phyloP scores from a whole-genome alignment of 2,888 invertebrate species.

The Synanthedon tipuliformis region DNA sequence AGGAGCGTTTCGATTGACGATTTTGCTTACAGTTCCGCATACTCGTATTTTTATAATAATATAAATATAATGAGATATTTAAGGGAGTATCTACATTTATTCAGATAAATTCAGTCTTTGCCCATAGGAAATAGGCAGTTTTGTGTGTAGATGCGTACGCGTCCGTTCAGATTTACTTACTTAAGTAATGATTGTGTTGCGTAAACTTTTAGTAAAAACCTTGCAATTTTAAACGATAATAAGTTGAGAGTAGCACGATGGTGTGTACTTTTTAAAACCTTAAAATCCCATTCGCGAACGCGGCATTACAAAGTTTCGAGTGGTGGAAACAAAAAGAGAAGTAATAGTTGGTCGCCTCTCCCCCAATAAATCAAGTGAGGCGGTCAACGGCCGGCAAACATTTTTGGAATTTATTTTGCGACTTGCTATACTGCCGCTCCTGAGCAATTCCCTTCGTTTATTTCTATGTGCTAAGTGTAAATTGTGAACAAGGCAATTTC shows the following conservation, averaged over 20 bases:
- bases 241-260: background rate
- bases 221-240: too few species aligned
- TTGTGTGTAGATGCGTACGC: too few species aligned
- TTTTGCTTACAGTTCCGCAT: too few species aligned
- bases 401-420: slow-evolving; percentile 58
- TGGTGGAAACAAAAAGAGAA: slow-evolving; percentile 44
- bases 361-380: slow-evolving; percentile 58
- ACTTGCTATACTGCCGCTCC: slow-evolving; percentile 19
- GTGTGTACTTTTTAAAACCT: slow-evolving; percentile 2
- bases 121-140: too few species aligned
- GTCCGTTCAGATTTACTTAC: too few species aligned
- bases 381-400: slow-evolving; percentile 36
- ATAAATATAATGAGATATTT: too few species aligned
- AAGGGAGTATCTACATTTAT: too few species aligned
- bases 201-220: too few species aligned
- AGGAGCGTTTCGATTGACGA: too few species aligned
- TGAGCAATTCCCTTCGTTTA: slow-evolving; percentile 7
- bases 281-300: slow-evolving; percentile 26
- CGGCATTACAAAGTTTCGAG: slow-evolving; percentile 43
- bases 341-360: slow-evolving; percentile 54
- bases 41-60: too few species aligned
- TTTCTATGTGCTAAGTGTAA: background rate
- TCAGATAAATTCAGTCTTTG: too few species aligned
- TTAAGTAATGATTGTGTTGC: too few species aligned
- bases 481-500: background rate